phyloP scores from a whole-genome alignment of 2,113 vertebrate genomes.

The Sorex araneus region DNA sequence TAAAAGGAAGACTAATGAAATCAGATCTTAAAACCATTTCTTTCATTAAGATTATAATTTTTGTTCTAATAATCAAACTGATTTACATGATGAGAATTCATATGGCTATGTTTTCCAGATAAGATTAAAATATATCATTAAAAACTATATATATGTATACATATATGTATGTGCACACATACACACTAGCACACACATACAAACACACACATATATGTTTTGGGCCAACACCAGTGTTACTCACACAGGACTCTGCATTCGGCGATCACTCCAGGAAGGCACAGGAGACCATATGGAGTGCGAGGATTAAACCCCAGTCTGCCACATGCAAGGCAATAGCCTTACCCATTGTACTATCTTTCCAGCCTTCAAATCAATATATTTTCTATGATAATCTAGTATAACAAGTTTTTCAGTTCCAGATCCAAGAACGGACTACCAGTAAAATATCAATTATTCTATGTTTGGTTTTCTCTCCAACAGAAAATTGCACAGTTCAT shows the following conservation, averaged over 20 bases:
- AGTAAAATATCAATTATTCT: constrained; percentile 47
- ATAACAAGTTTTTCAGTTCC: constrained; percentile 1
- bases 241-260: too few relatives aligned
- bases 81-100: constrained; percentile 35
- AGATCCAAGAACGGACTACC: constrained; percentile 18
- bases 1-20: neutral
- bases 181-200: too few relatives aligned
- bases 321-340: too few relatives aligned
- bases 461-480: constrained; percentile 41
- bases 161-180: too few relatives aligned
- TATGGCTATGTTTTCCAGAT: neutral
- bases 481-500: neutral
- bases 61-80: constrained; percentile 4
- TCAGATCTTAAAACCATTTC: constrained; percentile 38
- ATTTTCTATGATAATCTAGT: constrained; percentile 57
- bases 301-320: too few relatives aligned
- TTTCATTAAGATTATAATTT: constrained; percentile 44
- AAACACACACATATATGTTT: neutral
- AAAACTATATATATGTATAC: constrained; percentile 2
- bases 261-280: too few relatives aligned
- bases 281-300: too few relatives aligned
- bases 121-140: constrained; percentile 41
- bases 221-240: too few relatives aligned
- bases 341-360: too few relatives aligned
- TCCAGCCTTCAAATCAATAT: neutral